These are phyloP conservation scores for Sylvilagus floridanus DNA, from an alignment of 2,797 vertebrate genomes.

Conservation along the genomic window DNA sequence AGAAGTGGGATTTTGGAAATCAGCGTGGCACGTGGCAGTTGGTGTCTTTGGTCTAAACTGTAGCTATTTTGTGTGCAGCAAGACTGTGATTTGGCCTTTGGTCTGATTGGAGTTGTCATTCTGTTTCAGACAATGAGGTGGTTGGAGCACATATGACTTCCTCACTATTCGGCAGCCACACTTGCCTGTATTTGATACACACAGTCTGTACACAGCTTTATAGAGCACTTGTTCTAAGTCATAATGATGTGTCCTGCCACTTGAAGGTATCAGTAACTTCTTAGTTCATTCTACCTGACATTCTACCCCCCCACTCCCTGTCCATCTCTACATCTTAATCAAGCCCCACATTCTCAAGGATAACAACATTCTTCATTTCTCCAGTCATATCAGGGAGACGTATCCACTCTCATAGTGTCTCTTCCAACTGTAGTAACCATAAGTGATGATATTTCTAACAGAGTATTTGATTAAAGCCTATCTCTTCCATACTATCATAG, in stretches of 20 bases:
- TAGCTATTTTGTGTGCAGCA: neutral
- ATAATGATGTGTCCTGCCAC: neutral
- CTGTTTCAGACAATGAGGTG: neutral
- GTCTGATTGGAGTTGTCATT: neutral
- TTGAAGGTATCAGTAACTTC: neutral
- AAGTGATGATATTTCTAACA: neutral
- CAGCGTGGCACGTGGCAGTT: fast-evolving
- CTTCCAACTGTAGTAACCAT: neutral
- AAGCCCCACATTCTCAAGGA: neutral
- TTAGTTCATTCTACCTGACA: neutral
- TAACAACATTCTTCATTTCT: too few relatives aligned
- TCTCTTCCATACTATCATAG: neutral
- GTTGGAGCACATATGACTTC: neutral
- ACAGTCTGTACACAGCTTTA: neutral
- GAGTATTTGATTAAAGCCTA: neutral
- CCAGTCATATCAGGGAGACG: neutral
- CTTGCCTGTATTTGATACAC: neutral
- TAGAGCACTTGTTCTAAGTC: neutral
- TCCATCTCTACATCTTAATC: neutral
- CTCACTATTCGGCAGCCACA: fast-evolving
- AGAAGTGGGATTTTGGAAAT: neutral
- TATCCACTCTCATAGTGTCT: neutral
- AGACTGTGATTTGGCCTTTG: neutral
- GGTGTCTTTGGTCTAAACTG: neutral
- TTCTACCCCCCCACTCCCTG: fast-evolving